phyloP scores from a whole-genome alignment of 2,797 vertebrate genomes.

The Ambastaia sidthimunki region DNA sequence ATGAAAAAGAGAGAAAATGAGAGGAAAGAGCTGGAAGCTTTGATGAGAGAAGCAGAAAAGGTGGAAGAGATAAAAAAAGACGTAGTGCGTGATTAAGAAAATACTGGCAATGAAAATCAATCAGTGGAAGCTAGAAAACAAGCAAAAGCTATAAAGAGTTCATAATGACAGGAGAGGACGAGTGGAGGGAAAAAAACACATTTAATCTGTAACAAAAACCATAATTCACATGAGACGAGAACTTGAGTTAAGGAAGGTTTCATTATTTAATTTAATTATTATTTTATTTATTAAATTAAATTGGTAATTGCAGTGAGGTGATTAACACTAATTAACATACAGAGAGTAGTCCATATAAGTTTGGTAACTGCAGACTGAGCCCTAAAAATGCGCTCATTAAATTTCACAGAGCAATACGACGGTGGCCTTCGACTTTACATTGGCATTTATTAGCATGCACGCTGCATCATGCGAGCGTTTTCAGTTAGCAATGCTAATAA shows the following conservation, averaged over 20 bases:
- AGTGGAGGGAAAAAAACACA: neutral
- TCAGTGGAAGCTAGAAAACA: neutral
- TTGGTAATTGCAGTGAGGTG: neutral
- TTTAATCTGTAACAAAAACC: neutral
- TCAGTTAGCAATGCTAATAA: neutral
- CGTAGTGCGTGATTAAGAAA: neutral
- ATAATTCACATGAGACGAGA: constrained; percentile 4
- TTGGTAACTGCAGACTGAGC: too few species aligned
- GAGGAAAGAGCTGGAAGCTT: neutral
- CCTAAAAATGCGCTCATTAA: neutral
- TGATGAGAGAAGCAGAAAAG: neutral
- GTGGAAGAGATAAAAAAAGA: neutral
- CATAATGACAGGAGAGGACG: neutral
- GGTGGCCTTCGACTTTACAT: too few species aligned
- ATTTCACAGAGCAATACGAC: too few species aligned
- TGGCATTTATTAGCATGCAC: neutral
- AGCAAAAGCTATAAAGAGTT: neutral
- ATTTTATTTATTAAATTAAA: too few species aligned
- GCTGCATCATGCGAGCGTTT: neutral
- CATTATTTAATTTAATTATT: too few species aligned
- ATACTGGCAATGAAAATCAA: neutral
- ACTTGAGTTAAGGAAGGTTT: neutral
- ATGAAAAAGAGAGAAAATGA: neutral
- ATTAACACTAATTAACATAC: neutral
- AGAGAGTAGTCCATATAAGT: neutral